Evolutionary conservation across 2,113 vertebrate species (phyloP).

Genomic region (Strix aluco): DNA sequence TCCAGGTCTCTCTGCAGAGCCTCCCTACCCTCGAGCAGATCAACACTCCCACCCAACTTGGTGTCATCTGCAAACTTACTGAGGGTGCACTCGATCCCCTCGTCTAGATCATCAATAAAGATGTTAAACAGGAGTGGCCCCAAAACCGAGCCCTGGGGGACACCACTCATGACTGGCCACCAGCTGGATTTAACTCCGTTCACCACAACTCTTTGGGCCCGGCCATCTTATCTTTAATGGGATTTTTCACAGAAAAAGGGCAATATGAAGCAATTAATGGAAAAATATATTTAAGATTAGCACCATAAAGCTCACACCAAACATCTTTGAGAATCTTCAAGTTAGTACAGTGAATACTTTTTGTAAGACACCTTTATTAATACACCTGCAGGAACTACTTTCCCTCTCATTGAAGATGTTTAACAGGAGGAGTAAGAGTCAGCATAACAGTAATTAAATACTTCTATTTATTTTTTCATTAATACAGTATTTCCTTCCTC

Average conservation of each 20-base stretch:
- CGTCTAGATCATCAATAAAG: too few species aligned
- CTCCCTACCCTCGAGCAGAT: too few species aligned
- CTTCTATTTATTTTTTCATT: constrained; percentile 19
- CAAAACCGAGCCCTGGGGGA: too few species aligned
- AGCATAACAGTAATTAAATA: not conserved
- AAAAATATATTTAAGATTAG: not conserved
- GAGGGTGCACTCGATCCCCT: too few species aligned
- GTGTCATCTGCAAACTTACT: too few species aligned
- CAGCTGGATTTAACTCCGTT: too few species aligned
- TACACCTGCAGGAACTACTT: not conserved
- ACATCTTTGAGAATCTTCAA: not conserved
- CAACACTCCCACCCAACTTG: too few species aligned
- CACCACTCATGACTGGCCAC: too few species aligned
- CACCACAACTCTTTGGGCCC: too few species aligned
- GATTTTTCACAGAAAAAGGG: not conserved
- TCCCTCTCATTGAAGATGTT: not conserved
- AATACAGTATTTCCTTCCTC: not conserved
- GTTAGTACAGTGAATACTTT: not conserved
- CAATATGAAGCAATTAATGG: not conserved
- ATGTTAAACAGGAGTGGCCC: too few species aligned
- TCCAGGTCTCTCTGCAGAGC: too few species aligned
- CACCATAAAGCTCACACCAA: not conserved
- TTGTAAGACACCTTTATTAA: not conserved
- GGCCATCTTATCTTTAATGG: not conserved
- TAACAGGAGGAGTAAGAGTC: not conserved